Conservation (phyloP, 2,113 vertebrate genomes). For the Tragelaphus scriptus region DNA sequence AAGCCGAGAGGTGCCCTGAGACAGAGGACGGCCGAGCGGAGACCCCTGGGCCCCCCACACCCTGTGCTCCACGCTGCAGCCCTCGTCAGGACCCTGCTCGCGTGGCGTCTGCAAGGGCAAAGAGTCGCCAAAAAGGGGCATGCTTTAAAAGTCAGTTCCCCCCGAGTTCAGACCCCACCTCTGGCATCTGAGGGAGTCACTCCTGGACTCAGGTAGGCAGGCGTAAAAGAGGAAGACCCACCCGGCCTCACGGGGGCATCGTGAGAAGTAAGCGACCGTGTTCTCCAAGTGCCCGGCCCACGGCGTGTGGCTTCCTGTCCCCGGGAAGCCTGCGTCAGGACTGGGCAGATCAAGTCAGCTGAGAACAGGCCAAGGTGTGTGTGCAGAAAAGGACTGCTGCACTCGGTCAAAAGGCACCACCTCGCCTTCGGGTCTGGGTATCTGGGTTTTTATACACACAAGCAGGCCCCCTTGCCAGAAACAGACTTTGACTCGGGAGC, state of each 20-base stretch:
- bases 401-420: not conserved
- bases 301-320: not conserved
- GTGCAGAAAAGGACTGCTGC: not conserved
- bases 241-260: not conserved
- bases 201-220: not conserved
- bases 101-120: rapidly evolving
- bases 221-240: not conserved
- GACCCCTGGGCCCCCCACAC: not conserved
- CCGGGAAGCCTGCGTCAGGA: rapidly evolving
- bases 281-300: not conserved
- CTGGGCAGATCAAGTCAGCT: too few relatives aligned
- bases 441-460: not conserved
- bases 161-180: too few relatives aligned
- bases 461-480: not conserved
- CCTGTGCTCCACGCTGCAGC: not conserved
- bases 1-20: not conserved
- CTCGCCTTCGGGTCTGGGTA: not conserved
- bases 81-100: not conserved
- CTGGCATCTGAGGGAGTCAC: not conserved
- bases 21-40: not conserved
- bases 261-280: not conserved
- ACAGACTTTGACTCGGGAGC: rapidly evolving
- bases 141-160: not conserved
- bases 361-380: not conserved
- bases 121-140: not conserved